A percentile compares a stretch with the other conserved stretches of the same genome.
Conservation (phyloP, 2,113 vertebrate species). For the Amblyopsis rosae region DNA sequence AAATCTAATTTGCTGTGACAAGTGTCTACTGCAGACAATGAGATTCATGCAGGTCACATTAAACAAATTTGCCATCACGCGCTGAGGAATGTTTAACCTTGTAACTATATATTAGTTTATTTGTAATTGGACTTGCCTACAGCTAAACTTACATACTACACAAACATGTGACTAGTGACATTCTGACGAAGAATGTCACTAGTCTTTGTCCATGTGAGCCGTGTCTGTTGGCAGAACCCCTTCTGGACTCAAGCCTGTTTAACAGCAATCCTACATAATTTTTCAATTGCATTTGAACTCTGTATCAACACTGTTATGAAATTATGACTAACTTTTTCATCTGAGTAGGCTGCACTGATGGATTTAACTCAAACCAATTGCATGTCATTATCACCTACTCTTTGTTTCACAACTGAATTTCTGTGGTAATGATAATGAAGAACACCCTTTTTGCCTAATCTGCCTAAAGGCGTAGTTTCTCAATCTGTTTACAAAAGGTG, state of each 20-base stretch:
- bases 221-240: neutral
- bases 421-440: neutral
- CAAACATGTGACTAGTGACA: too few relatives aligned
- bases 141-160: too few relatives aligned
- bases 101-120: too few relatives aligned
- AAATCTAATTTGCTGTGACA: conserved; percentile 32
- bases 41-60: neutral
- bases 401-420: neutral
- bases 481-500: neutral
- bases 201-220: conserved; percentile 15
- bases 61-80: too few relatives aligned
- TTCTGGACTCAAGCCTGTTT: neutral
- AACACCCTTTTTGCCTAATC: neutral
- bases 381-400: too few relatives aligned
- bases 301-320: too few relatives aligned
- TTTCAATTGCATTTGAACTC: neutral
- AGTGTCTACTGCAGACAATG: neutral
- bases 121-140: too few relatives aligned
- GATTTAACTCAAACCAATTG: neutral
- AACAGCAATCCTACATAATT: neutral
- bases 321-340: too few relatives aligned
- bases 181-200: conserved; percentile 33
- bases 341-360: too few relatives aligned
- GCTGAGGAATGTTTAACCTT: too few relatives aligned
- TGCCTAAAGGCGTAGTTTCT: neutral